Evolutionary conservation across 2,113 vertebrate species (phyloP), one percentile per base, ranked within the genome.

Genomic region (Penelope pileata): DNA sequence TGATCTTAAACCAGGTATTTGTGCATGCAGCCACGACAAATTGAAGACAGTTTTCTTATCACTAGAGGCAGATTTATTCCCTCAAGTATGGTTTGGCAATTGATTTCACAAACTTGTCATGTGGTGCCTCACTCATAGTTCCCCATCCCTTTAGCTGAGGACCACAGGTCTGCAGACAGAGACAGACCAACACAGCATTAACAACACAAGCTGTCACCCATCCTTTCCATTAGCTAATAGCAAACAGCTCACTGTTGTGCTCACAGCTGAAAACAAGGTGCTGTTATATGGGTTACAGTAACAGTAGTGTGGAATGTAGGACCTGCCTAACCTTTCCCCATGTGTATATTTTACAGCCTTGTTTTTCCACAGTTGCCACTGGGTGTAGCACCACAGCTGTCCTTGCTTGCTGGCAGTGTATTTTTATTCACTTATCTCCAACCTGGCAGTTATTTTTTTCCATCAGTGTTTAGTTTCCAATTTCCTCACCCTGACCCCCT

Each of bases 351-450:
- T 94, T 74, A 91, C 95, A 97, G 91, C 88, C 83, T 89, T 86
- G 88, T 91, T 95, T 97, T 97, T 93, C 95, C 96, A 86, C 43
- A 64, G 58, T 21, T 74, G 63, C 70, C 21, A 1, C 1, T 24
- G 87, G 91, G 78, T 94, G 95, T 72, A 94, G 81, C 26, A 10
- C 76, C 88, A 88, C 96, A 97, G 96, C 97, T 96, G 90, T 84
- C 88, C 88, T 94, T 42, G 24, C 88, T 84, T 50, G 64, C 91
- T 83, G 90, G 91, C 94, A 83, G 88, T 24, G 60, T 95, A 90
- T 93, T 97, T 97, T 95, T 95, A 82, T 87, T 96, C 96, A 91
- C 66, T 96, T 96, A 97, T 96, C 94, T 97, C 87, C 94, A 95
- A 45, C 91, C 76, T 53, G 62, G 63, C 96, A 96, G 91, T 53